Evolutionary conservation across 2,113 vertebrate species (phyloP).

Genomic region (Panurus biarmicus): DNA sequence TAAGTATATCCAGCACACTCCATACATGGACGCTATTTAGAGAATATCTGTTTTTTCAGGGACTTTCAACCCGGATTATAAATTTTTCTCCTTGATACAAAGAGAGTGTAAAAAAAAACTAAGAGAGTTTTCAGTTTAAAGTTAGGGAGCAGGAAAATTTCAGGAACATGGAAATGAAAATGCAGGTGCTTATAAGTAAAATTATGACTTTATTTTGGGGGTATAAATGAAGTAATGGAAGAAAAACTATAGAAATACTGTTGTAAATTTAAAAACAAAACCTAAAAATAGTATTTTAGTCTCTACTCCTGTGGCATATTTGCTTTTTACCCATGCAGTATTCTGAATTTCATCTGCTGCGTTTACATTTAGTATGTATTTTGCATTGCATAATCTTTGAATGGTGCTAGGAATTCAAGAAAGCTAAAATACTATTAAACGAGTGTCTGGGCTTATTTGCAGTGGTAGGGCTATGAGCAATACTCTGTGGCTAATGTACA

Average conservation of each 20-base stretch:
- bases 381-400: background rate
- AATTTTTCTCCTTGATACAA: background rate
- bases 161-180: background rate
- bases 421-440: background rate
- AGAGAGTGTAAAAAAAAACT: background rate
- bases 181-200: background rate
- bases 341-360: background rate
- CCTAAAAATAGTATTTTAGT: background rate
- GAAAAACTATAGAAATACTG: background rate
- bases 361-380: background rate
- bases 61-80: background rate
- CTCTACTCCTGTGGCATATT: background rate
- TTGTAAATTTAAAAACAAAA: background rate
- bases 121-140: background rate
- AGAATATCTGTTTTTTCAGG: background rate
- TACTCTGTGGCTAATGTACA: background rate
- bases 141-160: background rate
- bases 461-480: background rate
- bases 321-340: background rate
- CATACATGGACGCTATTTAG: no score
- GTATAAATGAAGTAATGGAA: background rate
- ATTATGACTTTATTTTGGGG: background rate
- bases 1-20: background rate
- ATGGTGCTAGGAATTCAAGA: background rate
- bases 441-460: background rate